A percentile compares a stretch with the other conserved stretches of the same genome.
phyloP scores from a whole-genome alignment of 2,797 vertebrate species.

The Chaenodraco wilsoni region DNA sequence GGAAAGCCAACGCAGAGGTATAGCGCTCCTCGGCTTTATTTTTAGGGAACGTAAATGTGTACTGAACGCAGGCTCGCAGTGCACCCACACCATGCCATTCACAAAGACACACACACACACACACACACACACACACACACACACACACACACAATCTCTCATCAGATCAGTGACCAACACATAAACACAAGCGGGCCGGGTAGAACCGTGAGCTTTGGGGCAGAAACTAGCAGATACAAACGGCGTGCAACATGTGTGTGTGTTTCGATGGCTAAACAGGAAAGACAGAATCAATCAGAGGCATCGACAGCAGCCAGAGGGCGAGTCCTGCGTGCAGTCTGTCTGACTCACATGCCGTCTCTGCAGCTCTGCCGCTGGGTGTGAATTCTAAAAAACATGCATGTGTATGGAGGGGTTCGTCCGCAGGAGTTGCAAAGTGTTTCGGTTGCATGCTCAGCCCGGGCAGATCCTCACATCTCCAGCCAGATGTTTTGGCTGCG shows the following conservation, averaged over 20 bases:
- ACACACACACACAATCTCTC: conserved; percentile 47
- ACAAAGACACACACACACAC: not conserved
- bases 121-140: conserved; percentile 15
- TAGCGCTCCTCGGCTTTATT: conserved; percentile 43
- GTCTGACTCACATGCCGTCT: conserved; percentile 41
- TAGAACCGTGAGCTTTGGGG: conserved; percentile 46
- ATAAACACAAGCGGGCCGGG: conserved; percentile 54
- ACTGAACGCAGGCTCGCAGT: conserved; percentile 15
- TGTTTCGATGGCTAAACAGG: conserved; percentile 62
- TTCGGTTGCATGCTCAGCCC: conserved; percentile 8
- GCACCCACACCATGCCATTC: conserved; percentile 11
- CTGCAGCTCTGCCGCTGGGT: conserved; percentile 34
- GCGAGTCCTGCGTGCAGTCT: conserved; percentile 55
- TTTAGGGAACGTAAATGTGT: conserved; percentile 42
- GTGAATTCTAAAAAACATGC: conserved; percentile 13
- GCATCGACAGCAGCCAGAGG: conserved; percentile 65
- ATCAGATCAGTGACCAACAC: conserved; percentile 58
- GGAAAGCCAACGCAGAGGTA: conserved; percentile 39
- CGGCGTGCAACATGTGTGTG: conserved; percentile 15
- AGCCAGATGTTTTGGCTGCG: conserved; percentile 64
- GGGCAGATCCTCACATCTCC: conserved; percentile 24
- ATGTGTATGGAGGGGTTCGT: conserved; percentile 32
- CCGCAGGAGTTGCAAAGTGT: conserved; percentile 22
- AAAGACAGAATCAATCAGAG: conserved; percentile 72
- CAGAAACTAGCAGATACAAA: conserved; percentile 26